phyloP scores from a whole-genome alignment of 2,888 invertebrate species.

The Harpalus rubripes region DNA sequence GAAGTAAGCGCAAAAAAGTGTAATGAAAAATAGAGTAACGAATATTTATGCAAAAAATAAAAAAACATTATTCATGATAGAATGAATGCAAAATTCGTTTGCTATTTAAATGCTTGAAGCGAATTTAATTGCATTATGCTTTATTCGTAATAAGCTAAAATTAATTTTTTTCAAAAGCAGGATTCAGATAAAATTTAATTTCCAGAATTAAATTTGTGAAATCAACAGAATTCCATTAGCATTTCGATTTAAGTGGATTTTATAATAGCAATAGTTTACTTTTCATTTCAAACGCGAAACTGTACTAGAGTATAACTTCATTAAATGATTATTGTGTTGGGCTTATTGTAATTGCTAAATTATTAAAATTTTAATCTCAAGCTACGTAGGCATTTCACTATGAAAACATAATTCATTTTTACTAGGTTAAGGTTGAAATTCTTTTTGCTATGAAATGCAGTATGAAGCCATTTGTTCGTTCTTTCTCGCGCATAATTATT shows the following conservation, averaged over 20 bases:
- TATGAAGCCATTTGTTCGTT: conserved; percentile 23
- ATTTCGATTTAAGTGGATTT: conserved; percentile 4
- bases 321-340: background rate
- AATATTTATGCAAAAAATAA: background rate
- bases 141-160: background rate
- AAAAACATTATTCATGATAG: background rate
- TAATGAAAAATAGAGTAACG: background rate
- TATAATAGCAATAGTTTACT: conserved; percentile 2
- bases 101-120: background rate
- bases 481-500: conserved; percentile 53
- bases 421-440: conserved; percentile 18
- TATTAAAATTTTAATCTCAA: background rate
- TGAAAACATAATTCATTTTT: conserved; percentile 24
- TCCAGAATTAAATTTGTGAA: background rate
- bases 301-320: background rate
- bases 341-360: background rate
- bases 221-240: background rate
- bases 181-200: conserved; percentile 7
- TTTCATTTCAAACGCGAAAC: background rate
- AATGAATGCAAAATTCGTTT: background rate
- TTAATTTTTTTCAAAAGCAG: background rate
- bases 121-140: background rate
- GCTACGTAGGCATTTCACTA: background rate
- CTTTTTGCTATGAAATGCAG: conserved; percentile 14
- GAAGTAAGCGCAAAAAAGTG: background rate